Conservation (phyloP, 2,797 vertebrate genomes). For the Luscinia luscinia region DNA sequence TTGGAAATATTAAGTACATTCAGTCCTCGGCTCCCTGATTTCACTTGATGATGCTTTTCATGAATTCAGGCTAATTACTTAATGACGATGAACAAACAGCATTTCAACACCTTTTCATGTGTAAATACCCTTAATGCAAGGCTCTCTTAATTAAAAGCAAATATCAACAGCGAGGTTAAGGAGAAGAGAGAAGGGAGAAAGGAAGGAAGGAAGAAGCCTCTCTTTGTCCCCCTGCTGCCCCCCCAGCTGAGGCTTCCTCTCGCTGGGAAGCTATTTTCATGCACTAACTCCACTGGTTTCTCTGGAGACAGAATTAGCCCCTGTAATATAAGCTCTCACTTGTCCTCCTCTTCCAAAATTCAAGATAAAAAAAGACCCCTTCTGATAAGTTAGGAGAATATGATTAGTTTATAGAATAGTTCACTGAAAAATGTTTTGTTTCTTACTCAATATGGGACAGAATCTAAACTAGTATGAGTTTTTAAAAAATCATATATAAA, state of each 20-base stretch:
- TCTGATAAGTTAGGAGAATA: slow-evolving; percentile 2
- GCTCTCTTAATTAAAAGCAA: slow-evolving; percentile 65
- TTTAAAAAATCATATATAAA: neutral
- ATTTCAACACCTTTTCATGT: slow-evolving; percentile 67
- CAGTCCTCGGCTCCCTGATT: slow-evolving; percentile 37
- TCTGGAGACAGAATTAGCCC: slow-evolving; percentile 55
- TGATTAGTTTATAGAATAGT: slow-evolving; percentile 31
- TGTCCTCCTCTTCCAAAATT: slow-evolving; percentile 47
- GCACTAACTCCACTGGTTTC: slow-evolving; percentile 57
- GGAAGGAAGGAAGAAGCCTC: slow-evolving; percentile 52
- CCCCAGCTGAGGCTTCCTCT: slow-evolving; percentile 45
- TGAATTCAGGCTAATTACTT: slow-evolving; percentile 65
- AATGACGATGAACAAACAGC: slow-evolving; percentile 43
- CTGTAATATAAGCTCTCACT: slow-evolving; percentile 52
- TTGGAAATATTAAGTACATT: slow-evolving; percentile 56
- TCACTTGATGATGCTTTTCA: slow-evolving; percentile 63
- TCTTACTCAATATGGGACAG: neutral
- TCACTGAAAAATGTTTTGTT: slow-evolving; percentile 43
- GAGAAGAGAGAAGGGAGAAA: slow-evolving; percentile 48
- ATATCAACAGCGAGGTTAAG: slow-evolving; percentile 9
- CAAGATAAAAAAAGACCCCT: neutral
- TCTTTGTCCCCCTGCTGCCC: slow-evolving; percentile 45
- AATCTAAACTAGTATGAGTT: neutral
- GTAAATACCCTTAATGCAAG: slow-evolving; percentile 70
- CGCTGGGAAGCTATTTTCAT: slow-evolving; percentile 65